phyloP scores from a whole-genome alignment of 2,797 vertebrate species.

The Myotis daubentonii region DNA sequence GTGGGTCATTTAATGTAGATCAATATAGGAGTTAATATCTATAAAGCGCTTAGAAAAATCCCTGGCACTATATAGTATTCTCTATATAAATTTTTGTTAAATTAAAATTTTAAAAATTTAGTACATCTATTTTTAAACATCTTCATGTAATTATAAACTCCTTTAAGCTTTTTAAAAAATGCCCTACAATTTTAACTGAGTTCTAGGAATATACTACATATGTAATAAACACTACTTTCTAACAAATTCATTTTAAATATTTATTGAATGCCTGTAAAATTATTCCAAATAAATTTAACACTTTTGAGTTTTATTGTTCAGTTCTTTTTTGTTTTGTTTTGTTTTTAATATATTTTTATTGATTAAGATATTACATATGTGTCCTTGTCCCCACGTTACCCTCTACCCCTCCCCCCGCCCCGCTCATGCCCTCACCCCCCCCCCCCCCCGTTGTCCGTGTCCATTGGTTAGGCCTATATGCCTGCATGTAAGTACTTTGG shows the following conservation, averaged over 20 bases:
- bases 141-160: not conserved
- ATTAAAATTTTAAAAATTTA: not conserved
- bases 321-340: too few relatives aligned
- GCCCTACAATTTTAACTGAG: not conserved
- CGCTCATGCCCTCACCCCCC: too few relatives aligned
- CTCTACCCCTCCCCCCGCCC: too few relatives aligned
- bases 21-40: not conserved
- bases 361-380: too few relatives aligned
- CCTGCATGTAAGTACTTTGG: too few relatives aligned
- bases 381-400: too few relatives aligned
- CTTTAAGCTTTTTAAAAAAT: not conserved
- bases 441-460: too few relatives aligned
- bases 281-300: not conserved
- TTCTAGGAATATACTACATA: not conserved
- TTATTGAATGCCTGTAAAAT: not conserved
- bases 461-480: too few relatives aligned
- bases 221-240: conserved; percentile 8
- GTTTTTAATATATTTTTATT: too few relatives aligned
- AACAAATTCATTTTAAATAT: not conserved
- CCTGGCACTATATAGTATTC: not conserved
- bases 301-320: not conserved
- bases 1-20: not conserved
- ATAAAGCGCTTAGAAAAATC: not conserved
- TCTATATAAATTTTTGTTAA: not conserved
- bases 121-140: not conserved